Evolutionary conservation across 2,888 invertebrate genomes (phyloP), one percentile per base, ranked within the genome.

Genomic region (Masnerella sp.): DNA sequence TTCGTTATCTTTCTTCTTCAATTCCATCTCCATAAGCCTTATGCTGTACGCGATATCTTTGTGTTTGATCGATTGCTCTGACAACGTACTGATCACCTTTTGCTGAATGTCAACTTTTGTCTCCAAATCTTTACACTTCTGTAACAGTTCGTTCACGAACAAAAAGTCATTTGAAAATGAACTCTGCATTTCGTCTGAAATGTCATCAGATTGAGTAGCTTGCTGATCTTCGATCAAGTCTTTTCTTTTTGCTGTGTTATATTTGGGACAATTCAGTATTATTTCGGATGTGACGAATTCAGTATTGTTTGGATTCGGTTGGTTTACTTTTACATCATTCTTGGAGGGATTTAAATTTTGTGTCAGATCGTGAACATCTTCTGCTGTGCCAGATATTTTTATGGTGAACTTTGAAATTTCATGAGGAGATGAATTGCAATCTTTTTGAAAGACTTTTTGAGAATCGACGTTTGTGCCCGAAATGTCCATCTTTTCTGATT

Each of bases 331-430:
- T 5, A 22, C 8, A n/a, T 25, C 20, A 11, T 58, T 45, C 11
- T 34, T 58, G 51, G 76, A 76, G 0, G 73, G 45, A 18, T 77
- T 77, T 7, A 85, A 74, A 58, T 82, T 82, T 61, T 82, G 72
- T 9, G 83, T 82, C 22, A 86, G 83, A 14, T 86, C 83, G 8
- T 71, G 79, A 2, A 85, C 79, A 69, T 85, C 82, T 1, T 84
- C 82, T 5, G 81, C 77, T 11, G 77, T 77, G 1, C 84, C 85
- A 0, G 84, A 82, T 28, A 85, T 78, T 75, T 84, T 83, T 5
- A 84, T 82, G 2, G 77, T 79, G 43, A 84, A 85, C 17, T 73
- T 77, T 9, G 76, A 45, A 2, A 30, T 32, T n/a, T n/a, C n/a
- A n/a, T n/a, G n/a, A n/a, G n/a, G n/a, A n/a, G n/a, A n/a, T n/a